Conservation (phyloP, 2,888 invertebrate genomes). For the Ennomos erosarius region DNA sequence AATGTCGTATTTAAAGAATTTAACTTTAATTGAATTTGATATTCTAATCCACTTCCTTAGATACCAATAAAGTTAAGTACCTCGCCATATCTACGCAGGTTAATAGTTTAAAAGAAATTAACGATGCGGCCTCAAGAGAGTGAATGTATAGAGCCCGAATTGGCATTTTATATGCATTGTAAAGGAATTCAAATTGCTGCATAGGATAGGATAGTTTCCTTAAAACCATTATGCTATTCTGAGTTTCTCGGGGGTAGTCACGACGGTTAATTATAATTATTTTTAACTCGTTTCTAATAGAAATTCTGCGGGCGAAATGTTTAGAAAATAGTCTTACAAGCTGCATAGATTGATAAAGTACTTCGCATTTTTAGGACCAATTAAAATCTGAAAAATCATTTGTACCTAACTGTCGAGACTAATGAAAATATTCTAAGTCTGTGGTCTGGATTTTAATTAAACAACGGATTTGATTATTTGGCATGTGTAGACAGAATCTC, state of each 20-base stretch:
- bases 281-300: slow-evolving; percentile 31
- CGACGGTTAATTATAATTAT: slow-evolving; percentile 73
- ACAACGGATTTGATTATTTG: too few species aligned
- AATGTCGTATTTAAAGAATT: slow-evolving; percentile 3
- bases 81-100: slow-evolving; percentile 41
- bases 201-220: slow-evolving; percentile 68
- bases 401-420: too few species aligned
- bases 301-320: not conserved
- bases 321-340: too few species aligned
- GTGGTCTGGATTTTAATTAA: too few species aligned
- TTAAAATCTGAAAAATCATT: too few species aligned
- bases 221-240: slow-evolving; percentile 70
- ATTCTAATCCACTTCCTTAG: slow-evolving; percentile 29
- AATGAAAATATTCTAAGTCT: too few species aligned
- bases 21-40: slow-evolving; percentile 25
- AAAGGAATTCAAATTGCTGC: slow-evolving; percentile 76
- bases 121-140: slow-evolving; percentile 45
- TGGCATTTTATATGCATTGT: slow-evolving; percentile 72
- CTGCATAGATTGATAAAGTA: not conserved
- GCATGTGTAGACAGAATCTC: too few species aligned
- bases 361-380: too few species aligned
- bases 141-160: slow-evolving; percentile 61
- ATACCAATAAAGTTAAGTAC: slow-evolving; percentile 38
- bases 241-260: slow-evolving; percentile 61
- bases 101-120: slow-evolving; percentile 53